Evolutionary conservation across 2,888 invertebrate genomes (phyloP), one percentile per base, ranked within the genome.

Genomic region (Cerastis leucographa): DNA sequence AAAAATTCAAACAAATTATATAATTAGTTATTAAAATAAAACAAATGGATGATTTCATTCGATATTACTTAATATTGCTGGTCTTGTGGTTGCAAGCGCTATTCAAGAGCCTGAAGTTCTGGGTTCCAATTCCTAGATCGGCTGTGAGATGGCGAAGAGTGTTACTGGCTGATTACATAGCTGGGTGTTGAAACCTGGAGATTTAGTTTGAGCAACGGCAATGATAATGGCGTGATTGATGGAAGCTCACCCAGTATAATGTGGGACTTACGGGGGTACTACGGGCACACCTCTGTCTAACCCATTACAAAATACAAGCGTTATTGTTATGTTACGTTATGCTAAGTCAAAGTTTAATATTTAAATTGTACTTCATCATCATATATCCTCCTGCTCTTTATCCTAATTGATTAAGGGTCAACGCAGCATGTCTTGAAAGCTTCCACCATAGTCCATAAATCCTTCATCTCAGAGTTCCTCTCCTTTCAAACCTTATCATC

Each of bases 1-100:
- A 54, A 54, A 67, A 74, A 56, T 14, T 4, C 17, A 67, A 56
- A 22, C n/a, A 46, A 71, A 71, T 62, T 0, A 46, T 46, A 71
- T 67, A 29, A 54, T 54, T n/a, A 11, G n/a, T 54, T 54, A 54
- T 54, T 54, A n/a, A 51, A 54, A 54, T n/a, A 54, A n/a, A 54
- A 54, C 12, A 54, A 54, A 22, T 22, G 22, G n/a, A n/a, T 19
- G 9, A 51, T 22, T 8, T 22, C 40, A 40, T 40, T 40, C 7
- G 40, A 40, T 40, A 8, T 8, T 8, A 40, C 8, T 40, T 4
- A 40, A 40, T 40, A 4, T 40, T 8, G 40, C 8, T 40, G 40
- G 40, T 8, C 40, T 40, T 40, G 46, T 46, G 49, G 9, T 51
- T 4, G 22, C 11, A 11, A 22, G 22, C 22, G 1, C 51, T 22